phyloP scores from a whole-genome alignment of 2,888 invertebrate genomes.

The Argyresthia albistria region DNA sequence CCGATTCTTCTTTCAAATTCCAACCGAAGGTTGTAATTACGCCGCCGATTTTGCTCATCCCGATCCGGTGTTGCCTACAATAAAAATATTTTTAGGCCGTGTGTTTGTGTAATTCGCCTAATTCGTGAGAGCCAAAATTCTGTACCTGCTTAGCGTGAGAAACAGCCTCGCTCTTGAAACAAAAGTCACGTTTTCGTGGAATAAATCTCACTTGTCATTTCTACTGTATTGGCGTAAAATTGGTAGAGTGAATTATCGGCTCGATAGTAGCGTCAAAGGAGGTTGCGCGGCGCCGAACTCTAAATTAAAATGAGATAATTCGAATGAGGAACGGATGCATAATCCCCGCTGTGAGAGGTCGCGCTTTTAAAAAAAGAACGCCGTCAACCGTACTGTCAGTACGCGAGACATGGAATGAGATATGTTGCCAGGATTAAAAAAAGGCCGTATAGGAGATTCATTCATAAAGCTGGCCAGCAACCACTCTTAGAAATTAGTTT shows the following conservation, averaged over 20 bases:
- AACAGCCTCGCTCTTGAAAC: conserved; percentile 15
- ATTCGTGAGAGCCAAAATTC: conserved; percentile 54
- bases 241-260: conserved; percentile 23
- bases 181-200: conserved; percentile 3
- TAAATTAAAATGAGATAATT: conserved; percentile 64
- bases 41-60: conserved; percentile 44
- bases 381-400: conserved; percentile 62
- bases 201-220: conserved; percentile 3
- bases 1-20: conserved; percentile 51
- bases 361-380: conserved; percentile 52
- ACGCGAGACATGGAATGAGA: conserved; percentile 52
- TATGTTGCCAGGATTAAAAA: conserved; percentile 57
- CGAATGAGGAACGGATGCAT: conserved; percentile 57
- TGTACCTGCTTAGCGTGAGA: conserved; percentile 56
- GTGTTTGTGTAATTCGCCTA: conserved; percentile 26
- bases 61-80: conserved; percentile 53
- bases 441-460: conserved; percentile 38
- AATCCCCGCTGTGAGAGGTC: conserved; percentile 57
- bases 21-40: conserved; percentile 57
- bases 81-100: conserved; percentile 34
- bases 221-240: conserved; percentile 12
- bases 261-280: conserved; percentile 13
- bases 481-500: conserved; percentile 61
- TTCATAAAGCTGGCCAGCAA: conserved; percentile 51
- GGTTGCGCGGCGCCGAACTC: conserved; percentile 23